Base-by-base conservation (phyloP, 2,888 invertebrate species). In the Acanthopleura granulata region DNA sequence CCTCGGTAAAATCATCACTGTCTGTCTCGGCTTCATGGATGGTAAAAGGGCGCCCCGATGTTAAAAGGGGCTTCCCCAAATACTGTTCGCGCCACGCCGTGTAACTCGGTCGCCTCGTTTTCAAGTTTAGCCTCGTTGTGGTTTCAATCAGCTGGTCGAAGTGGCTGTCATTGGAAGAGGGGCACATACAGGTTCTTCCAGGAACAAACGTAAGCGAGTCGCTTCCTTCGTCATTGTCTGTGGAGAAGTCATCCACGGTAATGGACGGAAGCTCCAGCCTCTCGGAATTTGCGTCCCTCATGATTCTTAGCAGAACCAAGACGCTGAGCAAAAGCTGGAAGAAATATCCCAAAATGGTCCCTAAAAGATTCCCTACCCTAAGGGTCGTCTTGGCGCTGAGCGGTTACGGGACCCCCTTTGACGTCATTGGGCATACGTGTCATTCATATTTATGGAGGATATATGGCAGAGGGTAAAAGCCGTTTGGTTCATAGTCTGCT, bases 101-200 rank as follows among this genome's bases (percentile, higher is more conserved):
- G 14, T 71, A 71, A 49, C 71, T 71, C 16, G 71, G 71, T 49
- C 71, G 40, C 18, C 71, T 40, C 15, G 71, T 71, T 40, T 16
- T 25, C 18, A 71, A 25, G 15, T 71, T 71, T 3, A 71, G 25
- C 29, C 71, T 30, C 18, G 40, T 25, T 4, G 71, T 49, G 18
- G 71, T 71, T 25, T 71, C 22, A 40, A 40, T 71, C 1, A 71
- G 50, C 9, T 22, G 49, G 25, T 49, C 49, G 11, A 71, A 71
- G 40, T 40, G 71, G 16, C 25, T 71, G 49, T 49, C 49, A 27
- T 25, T 27, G 16, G 22, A 22, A 16, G 25, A 6, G 1, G 22
- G 27, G 16, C 25, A 27, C 1, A 27, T 1, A 66, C 29, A 66
- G 6, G 16, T 22, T 22, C 66, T 66, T 22, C 25, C 29, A 27